A percentile compares a stretch with the other conserved stretches of the same genome.
These are phyloP conservation scores for Meteorus sp. DNA, from an alignment of 1,140 invertebrate species.

Conservation along the genomic window DNA sequence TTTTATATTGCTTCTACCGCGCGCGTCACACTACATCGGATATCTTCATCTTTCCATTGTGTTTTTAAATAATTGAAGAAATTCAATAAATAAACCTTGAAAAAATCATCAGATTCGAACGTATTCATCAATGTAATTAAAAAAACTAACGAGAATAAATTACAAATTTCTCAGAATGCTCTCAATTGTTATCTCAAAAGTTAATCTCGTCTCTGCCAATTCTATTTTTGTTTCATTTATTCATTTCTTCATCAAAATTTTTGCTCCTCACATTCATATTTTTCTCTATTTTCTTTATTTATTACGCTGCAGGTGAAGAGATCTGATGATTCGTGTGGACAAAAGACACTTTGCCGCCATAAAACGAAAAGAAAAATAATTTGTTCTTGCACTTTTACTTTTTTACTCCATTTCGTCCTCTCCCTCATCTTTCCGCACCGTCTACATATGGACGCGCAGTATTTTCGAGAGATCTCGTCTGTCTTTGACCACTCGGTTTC, in stretches of 20 bases:
- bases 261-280: background rate
- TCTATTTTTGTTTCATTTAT: background rate
- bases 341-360: no score
- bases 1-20: background rate
- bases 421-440: slow-evolving; percentile 17
- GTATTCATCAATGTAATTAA: no score
- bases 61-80: no score
- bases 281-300: slow-evolving; percentile 4
- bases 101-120: no score
- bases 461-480: slow-evolving; percentile 24
- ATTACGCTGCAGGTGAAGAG: no score
- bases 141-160: no score
- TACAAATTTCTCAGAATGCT: no score
- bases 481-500: background rate
- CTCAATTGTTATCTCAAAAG: slow-evolving; percentile 22
- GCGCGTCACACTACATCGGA: slow-evolving; percentile 9
- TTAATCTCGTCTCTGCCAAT: background rate
- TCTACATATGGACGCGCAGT: no score
- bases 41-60: slow-evolving; percentile 27
- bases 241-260: background rate
- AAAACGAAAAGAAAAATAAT: no score
- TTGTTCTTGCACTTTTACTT: background rate
- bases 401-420: slow-evolving; percentile 9
- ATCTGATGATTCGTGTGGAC: no score
- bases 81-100: no score